Base-by-base conservation (phyloP, 2,888 invertebrate genomes). In the Bombylius discolor region DNA sequence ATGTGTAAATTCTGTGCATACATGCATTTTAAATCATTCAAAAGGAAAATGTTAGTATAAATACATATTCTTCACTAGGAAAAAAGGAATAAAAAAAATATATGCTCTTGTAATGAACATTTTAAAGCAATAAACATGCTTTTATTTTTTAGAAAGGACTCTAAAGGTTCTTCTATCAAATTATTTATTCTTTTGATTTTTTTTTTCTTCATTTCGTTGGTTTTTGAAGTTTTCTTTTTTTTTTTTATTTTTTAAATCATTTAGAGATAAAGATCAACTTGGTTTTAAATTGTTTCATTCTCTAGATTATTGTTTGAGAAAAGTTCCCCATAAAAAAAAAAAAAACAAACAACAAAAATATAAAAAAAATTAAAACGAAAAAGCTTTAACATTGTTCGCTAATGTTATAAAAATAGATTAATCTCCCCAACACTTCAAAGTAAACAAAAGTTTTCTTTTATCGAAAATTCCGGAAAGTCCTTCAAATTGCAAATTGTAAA, bases 251-350 rank as follows among this genome's bases (percentile, higher is more conserved):
- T 54, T 44, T 54, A 44, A 54, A 70, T 70, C 70, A 69, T 70
- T 23, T 69, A 68, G 65, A 69, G 70, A 70, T 68, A 70, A 66
- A 66, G 65, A 69, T 69, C 68, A 67, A 67, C 66, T 65, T 65
- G 65, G 66, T 67, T 67, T 67, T 67, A 67, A 67, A 66, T 67
- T 49, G 53, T 49, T 54, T 45, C 53, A 48, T n/a, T 54, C 49
- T 54, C 49, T 54, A 49, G 53, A 54, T 54, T 54, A 54, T 49
- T 23, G 7, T 11, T 42, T 42, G 12, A 36, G 34, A 36, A 36
- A 36, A 36, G 34, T 36, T 36, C 23, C 23, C 23, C 34, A 36
- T 1, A 42, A 42, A 42, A 5, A 42, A 42, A 42, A 42, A 42
- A 1, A 42, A 42, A 42, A 11, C 1, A 42, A 9, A 4, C 1